Conservation (phyloP, 2,888 invertebrate species). For the Eristalis pertinax region DNA sequence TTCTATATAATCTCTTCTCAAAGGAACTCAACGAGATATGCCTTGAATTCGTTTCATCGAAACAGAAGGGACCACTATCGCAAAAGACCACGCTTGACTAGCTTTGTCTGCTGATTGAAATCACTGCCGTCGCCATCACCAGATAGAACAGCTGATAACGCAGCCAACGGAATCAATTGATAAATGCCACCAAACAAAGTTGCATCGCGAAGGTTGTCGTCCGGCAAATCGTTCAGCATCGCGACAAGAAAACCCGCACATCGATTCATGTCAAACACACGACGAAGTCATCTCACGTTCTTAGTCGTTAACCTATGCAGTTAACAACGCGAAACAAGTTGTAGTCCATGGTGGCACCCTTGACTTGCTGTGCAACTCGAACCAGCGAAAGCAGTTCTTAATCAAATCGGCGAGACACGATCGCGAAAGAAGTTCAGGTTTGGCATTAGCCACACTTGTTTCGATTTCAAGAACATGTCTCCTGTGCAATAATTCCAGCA, state of each 20-base stretch:
- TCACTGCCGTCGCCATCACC: neutral
- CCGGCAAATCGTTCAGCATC: neutral
- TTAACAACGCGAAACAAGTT: slow-evolving; percentile 18
- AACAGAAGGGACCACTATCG: too few relatives aligned
- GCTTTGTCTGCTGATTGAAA: neutral
- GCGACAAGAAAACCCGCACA: neutral
- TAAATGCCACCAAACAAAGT: neutral
- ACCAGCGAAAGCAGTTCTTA: slow-evolving; percentile 48
- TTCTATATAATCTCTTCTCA: too few relatives aligned
- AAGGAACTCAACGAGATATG: too few relatives aligned
- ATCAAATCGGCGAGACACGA: slow-evolving; percentile 38
- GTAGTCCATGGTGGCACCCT: slow-evolving; percentile 17
- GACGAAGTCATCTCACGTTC: neutral
- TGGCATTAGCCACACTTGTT: slow-evolving; percentile 31
- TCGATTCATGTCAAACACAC: neutral
- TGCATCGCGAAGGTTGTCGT: neutral
- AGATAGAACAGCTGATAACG: neutral
- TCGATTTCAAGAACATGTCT: slow-evolving; percentile 58
- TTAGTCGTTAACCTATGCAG: neutral
- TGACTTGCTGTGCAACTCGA: slow-evolving; percentile 10
- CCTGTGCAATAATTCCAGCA: slow-evolving; percentile 48
- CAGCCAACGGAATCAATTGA: neutral
- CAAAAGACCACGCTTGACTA: neutral
- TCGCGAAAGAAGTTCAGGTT: slow-evolving; percentile 60
- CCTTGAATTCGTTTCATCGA: too few relatives aligned